phyloP scores from a whole-genome alignment of 2,888 invertebrate genomes.

The Plagodis dolabraria region DNA sequence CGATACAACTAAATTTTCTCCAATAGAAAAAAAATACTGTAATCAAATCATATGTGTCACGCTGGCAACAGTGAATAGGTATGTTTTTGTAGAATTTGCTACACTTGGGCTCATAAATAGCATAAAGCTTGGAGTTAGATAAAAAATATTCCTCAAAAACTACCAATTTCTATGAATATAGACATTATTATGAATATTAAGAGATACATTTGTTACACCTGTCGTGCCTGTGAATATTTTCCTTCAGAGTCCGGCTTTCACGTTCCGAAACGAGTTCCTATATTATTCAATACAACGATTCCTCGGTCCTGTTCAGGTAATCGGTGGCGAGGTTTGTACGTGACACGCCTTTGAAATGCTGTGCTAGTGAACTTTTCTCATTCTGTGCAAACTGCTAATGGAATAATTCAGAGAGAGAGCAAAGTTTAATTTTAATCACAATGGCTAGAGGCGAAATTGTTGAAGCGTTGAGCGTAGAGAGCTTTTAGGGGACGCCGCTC shows the following conservation, averaged over 20 bases:
- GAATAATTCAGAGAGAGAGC: constrained; percentile 14
- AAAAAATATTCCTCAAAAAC: too few species aligned
- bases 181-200: constrained; percentile 1
- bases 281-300: constrained; percentile 49
- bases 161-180: background rate
- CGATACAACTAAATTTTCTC: too few species aligned
- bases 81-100: too few species aligned
- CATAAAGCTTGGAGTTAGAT: too few species aligned
- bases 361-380: constrained; percentile 28
- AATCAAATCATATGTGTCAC: too few species aligned
- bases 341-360: constrained; percentile 44
- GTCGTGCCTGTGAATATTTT: background rate
- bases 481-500: constrained; percentile 38
- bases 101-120: too few species aligned
- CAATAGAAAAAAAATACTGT: too few species aligned
- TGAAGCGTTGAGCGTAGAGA: constrained; percentile 36
- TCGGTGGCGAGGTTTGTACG: constrained; percentile 45
- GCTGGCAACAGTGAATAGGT: too few species aligned
- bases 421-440: constrained; percentile 26
- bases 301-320: constrained; percentile 51
- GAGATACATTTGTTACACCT: background rate
- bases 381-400: constrained; percentile 19
- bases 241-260: background rate
- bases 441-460: constrained; percentile 37
- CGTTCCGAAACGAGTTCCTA: constrained; percentile 35